Percentiles rank a stretch among this genome's conserved stretches.
phyloP scores from a whole-genome alignment of 2,888 invertebrate species.

The Drosophila prostipennis region DNA sequence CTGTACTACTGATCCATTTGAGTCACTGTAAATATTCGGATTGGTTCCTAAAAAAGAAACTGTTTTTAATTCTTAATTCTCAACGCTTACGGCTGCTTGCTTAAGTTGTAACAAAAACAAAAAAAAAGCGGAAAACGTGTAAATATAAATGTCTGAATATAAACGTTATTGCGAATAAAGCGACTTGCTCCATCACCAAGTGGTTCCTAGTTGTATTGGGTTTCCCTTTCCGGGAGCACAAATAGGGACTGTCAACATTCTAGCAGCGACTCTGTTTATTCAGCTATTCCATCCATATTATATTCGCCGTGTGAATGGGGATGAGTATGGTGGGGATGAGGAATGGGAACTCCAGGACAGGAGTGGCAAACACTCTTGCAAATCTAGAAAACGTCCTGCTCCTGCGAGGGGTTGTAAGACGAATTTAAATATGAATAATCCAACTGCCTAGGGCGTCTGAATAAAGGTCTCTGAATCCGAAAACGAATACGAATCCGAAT shows the following conservation, averaged over 20 bases:
- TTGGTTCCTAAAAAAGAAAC: constrained; percentile 15
- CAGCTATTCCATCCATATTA: constrained; percentile 45
- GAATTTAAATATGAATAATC: constrained; percentile 71
- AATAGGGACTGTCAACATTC: constrained; percentile 28
- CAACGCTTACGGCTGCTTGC: constrained; percentile 31
- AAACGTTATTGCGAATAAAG: constrained; percentile 66
- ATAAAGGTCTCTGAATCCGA: constrained; percentile 4
- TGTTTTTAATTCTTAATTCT: constrained; percentile 28
- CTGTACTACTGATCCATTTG: constrained; percentile 10
- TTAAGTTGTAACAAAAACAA: constrained; percentile 35
- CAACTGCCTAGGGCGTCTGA: constrained; percentile 51
- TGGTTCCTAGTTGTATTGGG: constrained; percentile 23
- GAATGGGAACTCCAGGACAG: neutral
- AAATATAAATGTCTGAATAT: constrained; percentile 46
- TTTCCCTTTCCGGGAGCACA: constrained; percentile 18
- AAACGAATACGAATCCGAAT: constrained; percentile 17
- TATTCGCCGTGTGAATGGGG: constrained; percentile 20
- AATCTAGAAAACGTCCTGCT: constrained; percentile 12
- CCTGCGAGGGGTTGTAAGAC: constrained; percentile 8
- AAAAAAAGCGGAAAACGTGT: constrained; percentile 18
- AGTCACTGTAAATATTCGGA: constrained; percentile 39
- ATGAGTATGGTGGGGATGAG: neutral
- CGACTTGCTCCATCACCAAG: constrained; percentile 55
- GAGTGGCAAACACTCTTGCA: constrained; percentile 18
- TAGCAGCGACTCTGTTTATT: constrained; percentile 23